phyloP scores from a whole-genome alignment of 2,888 invertebrate genomes.

The Kuschelorhynchus macadamiae region DNA sequence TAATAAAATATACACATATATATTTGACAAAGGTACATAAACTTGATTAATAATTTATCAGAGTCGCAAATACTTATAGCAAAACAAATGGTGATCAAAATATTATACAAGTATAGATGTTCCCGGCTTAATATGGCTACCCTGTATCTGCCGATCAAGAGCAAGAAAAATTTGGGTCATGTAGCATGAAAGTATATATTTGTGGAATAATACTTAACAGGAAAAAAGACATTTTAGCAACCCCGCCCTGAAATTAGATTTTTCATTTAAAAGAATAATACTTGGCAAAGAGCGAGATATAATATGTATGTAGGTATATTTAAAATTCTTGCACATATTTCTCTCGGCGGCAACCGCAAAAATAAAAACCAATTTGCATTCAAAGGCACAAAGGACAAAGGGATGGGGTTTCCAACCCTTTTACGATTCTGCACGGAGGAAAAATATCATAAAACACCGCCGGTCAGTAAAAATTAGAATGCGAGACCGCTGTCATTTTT shows the following conservation, averaged over 20 bases:
- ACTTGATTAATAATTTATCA: no score
- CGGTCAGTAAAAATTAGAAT: constrained; percentile 49
- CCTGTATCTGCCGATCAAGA: no score
- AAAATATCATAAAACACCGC: constrained; percentile 48
- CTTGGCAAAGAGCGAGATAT: constrained; percentile 34
- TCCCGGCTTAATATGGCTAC: no score
- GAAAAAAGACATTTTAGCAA: constrained; percentile 31
- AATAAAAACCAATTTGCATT: constrained; percentile 51
- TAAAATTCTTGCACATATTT: constrained; percentile 51
- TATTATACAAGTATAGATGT: no score
- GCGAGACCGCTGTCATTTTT: constrained; percentile 48
- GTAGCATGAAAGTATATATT: background rate
- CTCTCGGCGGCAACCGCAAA: constrained; percentile 45
- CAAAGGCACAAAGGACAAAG: constrained; percentile 49
- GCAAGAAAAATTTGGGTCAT: no score
- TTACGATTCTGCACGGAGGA: constrained; percentile 42
- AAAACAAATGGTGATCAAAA: no score
- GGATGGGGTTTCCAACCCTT: constrained; percentile 47
- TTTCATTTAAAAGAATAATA: constrained; percentile 45
- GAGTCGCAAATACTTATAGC: no score
- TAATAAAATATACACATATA: no score
- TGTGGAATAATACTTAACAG: constrained; percentile 15
- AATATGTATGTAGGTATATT: constrained; percentile 46
- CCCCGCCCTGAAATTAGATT: constrained; percentile 26
- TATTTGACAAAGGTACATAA: no score